A percentile compares a stretch with the other conserved stretches of the same genome.
Conservation (phyloP, 2,797 vertebrate species). For the Dermochelys coriacea region DNA sequence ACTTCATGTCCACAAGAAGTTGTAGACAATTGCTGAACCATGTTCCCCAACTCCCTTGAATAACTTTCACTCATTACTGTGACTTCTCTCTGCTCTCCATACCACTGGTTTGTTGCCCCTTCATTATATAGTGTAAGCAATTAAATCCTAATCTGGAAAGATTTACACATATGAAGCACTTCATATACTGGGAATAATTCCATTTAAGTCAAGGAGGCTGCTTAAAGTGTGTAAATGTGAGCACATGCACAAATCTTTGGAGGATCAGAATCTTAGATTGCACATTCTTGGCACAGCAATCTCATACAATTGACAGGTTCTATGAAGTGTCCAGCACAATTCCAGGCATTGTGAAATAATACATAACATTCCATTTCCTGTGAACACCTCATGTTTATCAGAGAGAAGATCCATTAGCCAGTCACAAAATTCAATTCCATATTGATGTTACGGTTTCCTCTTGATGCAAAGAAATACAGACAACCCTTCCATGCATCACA, state of each 20-base stretch:
- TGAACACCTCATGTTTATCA: not conserved
- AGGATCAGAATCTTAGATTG: not conserved
- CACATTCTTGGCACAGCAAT: not conserved
- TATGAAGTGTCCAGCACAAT: not conserved
- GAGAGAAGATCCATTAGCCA: not conserved
- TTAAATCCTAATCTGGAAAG: constrained; percentile 25
- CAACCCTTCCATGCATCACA: not conserved
- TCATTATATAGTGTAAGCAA: rapidly evolving
- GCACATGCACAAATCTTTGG: not conserved
- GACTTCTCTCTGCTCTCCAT: not conserved
- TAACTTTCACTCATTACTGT: not conserved
- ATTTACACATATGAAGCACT: not conserved
- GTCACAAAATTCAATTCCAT: not conserved
- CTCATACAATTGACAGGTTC: not conserved
- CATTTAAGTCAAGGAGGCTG: not conserved
- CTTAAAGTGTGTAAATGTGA: not conserved
- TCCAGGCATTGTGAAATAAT: not conserved
- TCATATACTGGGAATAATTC: not conserved
- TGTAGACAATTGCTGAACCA: not conserved
- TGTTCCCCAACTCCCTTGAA: not conserved
- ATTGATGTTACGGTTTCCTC: not conserved
- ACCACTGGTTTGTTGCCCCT: not conserved
- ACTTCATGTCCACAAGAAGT: not conserved
- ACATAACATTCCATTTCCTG: not conserved
- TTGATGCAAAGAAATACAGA: not conserved